Base-by-base conservation (phyloP, 2,888 invertebrate genomes). In the Aethes cnicana region DNA sequence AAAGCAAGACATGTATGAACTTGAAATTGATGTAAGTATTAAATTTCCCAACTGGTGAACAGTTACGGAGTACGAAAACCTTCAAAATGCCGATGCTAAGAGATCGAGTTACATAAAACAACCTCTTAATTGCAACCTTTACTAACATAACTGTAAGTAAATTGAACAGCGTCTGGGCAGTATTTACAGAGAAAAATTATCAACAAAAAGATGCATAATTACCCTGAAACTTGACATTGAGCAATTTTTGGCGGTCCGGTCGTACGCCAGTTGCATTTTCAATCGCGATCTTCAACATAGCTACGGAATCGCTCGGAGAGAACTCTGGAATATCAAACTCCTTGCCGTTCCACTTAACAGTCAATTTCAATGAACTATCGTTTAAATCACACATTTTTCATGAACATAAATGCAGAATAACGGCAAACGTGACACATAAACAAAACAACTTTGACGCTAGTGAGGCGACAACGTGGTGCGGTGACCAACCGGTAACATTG, bases 221-320 rank as follows among this genome's bases (percentile, higher is more conserved):
- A 96, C 98, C 97, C 93, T 97, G 97, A 73, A 93, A 92, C 88
- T 97, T 98, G 43, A 98, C 91, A 83, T 98, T 98, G 32, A 98
- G 91, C 32, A 98, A 85, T 84, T 98, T 98, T 79, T 98, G 98
- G 57, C 98, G 91, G 69, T 96, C 95, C n/a, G 97, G 96, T 50
- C 95, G 92, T 16, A 98, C 98, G 56, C 96, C 95, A 35, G 98
- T 98, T 74, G 95, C 93, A 77, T 94, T 94, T 77, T 95, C 94
- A 62, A 98, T 97, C 53, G 93, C 93, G 68, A 94, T 92, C 84
- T 98, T 98, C 59, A 98, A 87, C 80, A 94, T 93, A 11, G 92
- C 92, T 0, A 98, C 95, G 1, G 95, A 96, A 67, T 96, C 95
- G 41, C 93, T 93, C 54, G 93, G 94, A 8, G 92, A 91, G 56